Conservation (phyloP, 2,113 vertebrate genomes). For the Paraplagusia blochii region DNA sequence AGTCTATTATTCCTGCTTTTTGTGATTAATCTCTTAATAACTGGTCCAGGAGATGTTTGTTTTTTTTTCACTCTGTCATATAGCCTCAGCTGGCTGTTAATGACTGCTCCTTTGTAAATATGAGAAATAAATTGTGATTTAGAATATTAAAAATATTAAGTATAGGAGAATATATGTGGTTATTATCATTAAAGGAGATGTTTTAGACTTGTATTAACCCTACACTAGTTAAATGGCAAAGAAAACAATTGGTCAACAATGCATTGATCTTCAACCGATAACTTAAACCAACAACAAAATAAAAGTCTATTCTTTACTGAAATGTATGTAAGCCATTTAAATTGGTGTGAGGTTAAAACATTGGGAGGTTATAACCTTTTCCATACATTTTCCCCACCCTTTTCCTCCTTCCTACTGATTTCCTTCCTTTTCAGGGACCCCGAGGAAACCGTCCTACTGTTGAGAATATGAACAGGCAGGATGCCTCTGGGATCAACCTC, state of each 20-base stretch:
- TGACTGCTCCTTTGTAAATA: slow-evolving; percentile 1
- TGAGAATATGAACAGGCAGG: slow-evolving; percentile 15
- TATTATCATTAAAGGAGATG: background rate
- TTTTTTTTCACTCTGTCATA: slow-evolving; percentile 35
- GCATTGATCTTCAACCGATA: slow-evolving; percentile 15
- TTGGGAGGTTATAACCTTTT: slow-evolving; percentile 26
- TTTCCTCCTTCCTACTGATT: slow-evolving; percentile 44
- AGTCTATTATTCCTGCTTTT: slow-evolving; percentile 25
- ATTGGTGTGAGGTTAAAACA: slow-evolving; percentile 1
- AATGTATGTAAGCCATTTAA: background rate
- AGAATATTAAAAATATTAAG: no score
- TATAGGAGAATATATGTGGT: no score
- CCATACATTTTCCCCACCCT: slow-evolving; percentile 9
- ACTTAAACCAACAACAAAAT: no score
- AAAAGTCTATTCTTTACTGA: no score
- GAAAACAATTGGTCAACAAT: background rate
- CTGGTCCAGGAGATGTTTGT: slow-evolving; percentile 40
- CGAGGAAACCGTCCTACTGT: slow-evolving; percentile 18
- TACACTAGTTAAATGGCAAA: background rate
- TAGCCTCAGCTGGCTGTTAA: slow-evolving; percentile 11
- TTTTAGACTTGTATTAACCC: background rate
- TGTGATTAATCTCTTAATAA: slow-evolving; percentile 46
- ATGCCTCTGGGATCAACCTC: slow-evolving; percentile 1
- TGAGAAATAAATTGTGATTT: no score
- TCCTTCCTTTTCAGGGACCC: slow-evolving; percentile 38